Evolutionary conservation across 2,797 vertebrate genomes (phyloP), one percentile per base, ranked within the genome.

Genomic region (Anguilla pacifica): DNA sequence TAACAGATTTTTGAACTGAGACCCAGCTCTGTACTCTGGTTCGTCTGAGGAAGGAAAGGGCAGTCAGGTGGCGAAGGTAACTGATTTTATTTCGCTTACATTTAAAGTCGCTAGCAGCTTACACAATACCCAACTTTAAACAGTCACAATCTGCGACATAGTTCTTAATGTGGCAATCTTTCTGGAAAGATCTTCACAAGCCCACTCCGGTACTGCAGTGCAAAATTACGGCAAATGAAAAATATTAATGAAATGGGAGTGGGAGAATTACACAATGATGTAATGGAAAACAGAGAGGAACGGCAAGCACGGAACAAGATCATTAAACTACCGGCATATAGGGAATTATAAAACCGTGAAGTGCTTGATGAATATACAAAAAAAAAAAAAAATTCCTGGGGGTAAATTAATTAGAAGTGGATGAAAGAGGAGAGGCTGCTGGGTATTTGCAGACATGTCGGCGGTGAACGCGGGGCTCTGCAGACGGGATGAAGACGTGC

Each of bases 401-500:
- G 61, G 61, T 64, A 25, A 11, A 31, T 31, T 35, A 31, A 31
- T n/a, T 28, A 31, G 67, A 25, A 11, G 10, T 35, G 64, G 67
- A 28, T 67, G 22, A 72, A 39, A 39, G 13, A 43, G 13, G 43
- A 11, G 35, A 39, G 72, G 15, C 72, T 19, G 72, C 72, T 39
- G 72, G 72, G 72, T 77, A 64, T 64, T 51, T 67, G 59, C 22
- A 43, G 86, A 25, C 13, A 3, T 53, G 39, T 28, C 31, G 11
- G 43, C 31, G 72, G 25, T 19, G 35, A 28, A 13, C 39, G n/a
- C 39, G 15, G n/a, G 53, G 83, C 13, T 19, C 31, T 28, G 25
- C 5, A 22, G 17, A 13, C 43, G 51, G 53, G 22, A 10, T 31
- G 51, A 19, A 10, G 85, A 67, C 11, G 9, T 96, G 15, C 55